Evolutionary conservation across 2,797 vertebrate species (phyloP), one percentile per base, ranked within the genome.

Genomic region (Bryconaethiops microstoma): DNA sequence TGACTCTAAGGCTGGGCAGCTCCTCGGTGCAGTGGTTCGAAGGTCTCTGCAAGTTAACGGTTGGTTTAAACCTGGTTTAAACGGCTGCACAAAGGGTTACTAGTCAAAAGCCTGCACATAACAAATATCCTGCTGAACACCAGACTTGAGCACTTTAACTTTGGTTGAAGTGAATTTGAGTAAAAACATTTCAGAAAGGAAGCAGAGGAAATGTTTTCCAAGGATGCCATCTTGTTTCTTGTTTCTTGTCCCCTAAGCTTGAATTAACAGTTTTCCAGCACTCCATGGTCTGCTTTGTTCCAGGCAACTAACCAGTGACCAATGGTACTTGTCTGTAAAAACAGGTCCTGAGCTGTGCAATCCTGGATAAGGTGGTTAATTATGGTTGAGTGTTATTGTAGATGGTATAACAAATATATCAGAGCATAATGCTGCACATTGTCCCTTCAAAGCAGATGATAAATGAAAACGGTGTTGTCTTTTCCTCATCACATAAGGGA

Each of bases 401-500:
- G n/a, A 35, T 35, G 62, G 12, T 6, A 14, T 7, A 35, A 76
- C 45, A 54, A 35, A 54, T 4, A 40, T 68, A n/a, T 54, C 29
- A 7, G 8, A 55, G 21, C 9, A 45, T 57, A 57, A 57, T 55
- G 79, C 42, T 35, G 60, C 14, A 23, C 50, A 48, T 65, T 16
- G 29, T 71, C 29, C 39, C n/a, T 62, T 62, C 10, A 57, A 52
- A 67, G 83, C 81, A 54, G 73, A 87, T 83, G 74, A 90, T 85
- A 91, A 90, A 83, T 54, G 79, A 87, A 76, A 84, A 5, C 8
- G 80, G 84, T 67, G 77, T 89, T 94, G 85, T 94, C 86, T 92
- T 88, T 91, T 89, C 91, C 90, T 91, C 90, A 91, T 92, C 90
- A 92, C 92, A 87, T 85, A 84, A 91, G 91, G 90, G 87, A 90